Percentiles rank a stretch among this genome's conserved stretches.
phyloP scores from a whole-genome alignment of 1,140 invertebrate genomes.

The Macrocentrus cingulum region DNA sequence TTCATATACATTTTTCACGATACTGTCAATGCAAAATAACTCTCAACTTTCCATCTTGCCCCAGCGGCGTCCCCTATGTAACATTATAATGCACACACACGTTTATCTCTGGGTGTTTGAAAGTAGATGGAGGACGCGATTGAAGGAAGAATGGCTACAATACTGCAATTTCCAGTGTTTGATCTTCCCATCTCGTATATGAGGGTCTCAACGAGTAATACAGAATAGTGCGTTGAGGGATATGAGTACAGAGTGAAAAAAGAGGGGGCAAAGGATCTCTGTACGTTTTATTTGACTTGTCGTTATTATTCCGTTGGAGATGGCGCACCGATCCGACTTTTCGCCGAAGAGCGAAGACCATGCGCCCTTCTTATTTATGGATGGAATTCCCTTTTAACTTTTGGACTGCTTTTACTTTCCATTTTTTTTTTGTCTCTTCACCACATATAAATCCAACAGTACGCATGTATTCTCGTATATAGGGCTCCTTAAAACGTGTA shows the following conservation, averaged over 20 bases:
- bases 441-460: too few species aligned
- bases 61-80: too few species aligned
- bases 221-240: constrained; percentile 4
- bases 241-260: background rate
- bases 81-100: too few species aligned
- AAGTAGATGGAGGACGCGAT: constrained; percentile 12
- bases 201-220: constrained; percentile 24
- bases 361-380: constrained; percentile 33
- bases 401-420: constrained; percentile 31
- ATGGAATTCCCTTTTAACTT: constrained; percentile 45
- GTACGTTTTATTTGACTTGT: constrained; percentile 35
- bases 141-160: constrained; percentile 34
- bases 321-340: constrained; percentile 34
- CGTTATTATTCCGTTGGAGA: constrained; percentile 37
- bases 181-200: constrained; percentile 36
- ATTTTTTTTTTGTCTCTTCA: constrained; percentile 22
- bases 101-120: constrained; percentile 9
- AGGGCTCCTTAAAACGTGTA: too few species aligned
- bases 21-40: too few species aligned
- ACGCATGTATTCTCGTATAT: too few species aligned
- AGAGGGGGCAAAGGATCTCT: constrained; percentile 9
- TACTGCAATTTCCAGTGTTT: constrained; percentile 37
- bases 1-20: too few species aligned
- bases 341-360: constrained; percentile 22
- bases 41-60: too few species aligned